Percentiles rank a stretch among this genome's conserved stretches.
phyloP scores from a whole-genome alignment of 2,888 invertebrate species.

The Kuschelorhynchus macadamiae region DNA sequence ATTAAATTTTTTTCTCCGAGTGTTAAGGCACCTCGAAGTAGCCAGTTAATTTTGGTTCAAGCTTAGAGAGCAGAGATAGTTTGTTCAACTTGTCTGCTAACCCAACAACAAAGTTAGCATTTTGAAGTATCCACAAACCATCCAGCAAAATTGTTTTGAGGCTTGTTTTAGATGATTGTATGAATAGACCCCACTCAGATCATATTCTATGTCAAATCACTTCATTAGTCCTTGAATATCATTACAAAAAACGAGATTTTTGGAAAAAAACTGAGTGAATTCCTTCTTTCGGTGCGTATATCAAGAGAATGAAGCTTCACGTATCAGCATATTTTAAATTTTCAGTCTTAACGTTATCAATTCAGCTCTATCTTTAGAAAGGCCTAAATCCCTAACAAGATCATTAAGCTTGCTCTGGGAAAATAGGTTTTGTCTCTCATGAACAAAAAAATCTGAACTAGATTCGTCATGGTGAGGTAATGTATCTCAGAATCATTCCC shows the following conservation, averaged over 20 bases:
- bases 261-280: conserved; percentile 3
- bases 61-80: conserved; percentile 11
- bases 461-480: not conserved
- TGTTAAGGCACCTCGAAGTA: no score
- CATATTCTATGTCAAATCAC: no score
- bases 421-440: not conserved
- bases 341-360: conserved; percentile 27
- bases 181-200: no score
- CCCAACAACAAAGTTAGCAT: conserved; percentile 5
- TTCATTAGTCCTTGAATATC: conserved; percentile 7
- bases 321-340: conserved; percentile 10
- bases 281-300: conserved; percentile 14
- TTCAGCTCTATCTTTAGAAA: conserved; percentile 30
- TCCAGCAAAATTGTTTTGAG: no score
- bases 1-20: not conserved
- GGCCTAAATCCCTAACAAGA: conserved; percentile 24
- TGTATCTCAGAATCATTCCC: no score
- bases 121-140: not conserved
- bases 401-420: conserved; percentile 17
- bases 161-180: no score
- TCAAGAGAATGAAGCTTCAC: conserved; percentile 17
- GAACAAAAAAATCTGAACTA: conserved; percentile 2
- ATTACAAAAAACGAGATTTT: not conserved
- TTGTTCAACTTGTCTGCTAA: conserved; percentile 4
- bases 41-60: no score